phyloP scores from a whole-genome alignment of 2,888 invertebrate species.

The Tetramorium bicarinatum region DNA sequence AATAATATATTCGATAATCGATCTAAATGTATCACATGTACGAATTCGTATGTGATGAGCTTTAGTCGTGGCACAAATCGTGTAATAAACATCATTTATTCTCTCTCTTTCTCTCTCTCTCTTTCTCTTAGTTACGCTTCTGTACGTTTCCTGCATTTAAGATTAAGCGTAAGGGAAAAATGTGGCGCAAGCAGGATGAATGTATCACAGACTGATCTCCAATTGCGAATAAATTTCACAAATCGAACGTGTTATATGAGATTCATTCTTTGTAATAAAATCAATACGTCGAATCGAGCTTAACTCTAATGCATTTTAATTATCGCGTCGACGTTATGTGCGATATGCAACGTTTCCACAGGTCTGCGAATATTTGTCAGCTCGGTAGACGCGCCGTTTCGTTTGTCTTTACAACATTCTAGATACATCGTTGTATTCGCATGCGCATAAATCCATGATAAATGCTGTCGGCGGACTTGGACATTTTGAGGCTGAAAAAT shows the following conservation, averaged over 20 bases:
- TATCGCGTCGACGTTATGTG: not conserved
- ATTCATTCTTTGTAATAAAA: conserved; percentile 22
- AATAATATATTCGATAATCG: conserved; percentile 5
- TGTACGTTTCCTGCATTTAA: not conserved
- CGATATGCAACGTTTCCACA: not conserved
- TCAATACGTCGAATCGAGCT: not conserved
- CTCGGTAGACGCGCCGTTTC: not conserved
- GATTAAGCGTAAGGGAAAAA: not conserved
- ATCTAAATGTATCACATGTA: conserved; percentile 4
- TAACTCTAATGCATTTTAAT: not conserved
- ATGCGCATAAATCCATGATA: not conserved
- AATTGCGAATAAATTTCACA: conserved; percentile 21
- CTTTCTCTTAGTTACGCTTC: not conserved
- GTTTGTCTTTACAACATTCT: not conserved
- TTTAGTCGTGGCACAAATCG: not conserved
- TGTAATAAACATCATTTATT: conserved; percentile 4
- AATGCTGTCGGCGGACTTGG: not conserved
- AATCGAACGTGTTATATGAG: conserved; percentile 15
- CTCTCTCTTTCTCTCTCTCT: not conserved
- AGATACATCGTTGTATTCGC: not conserved
- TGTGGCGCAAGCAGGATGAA: not conserved
- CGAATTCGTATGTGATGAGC: conserved; percentile 4
- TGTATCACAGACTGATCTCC: not conserved
- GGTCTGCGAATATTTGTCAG: not conserved
- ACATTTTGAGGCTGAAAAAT: conserved; percentile 5